Base-by-base conservation (phyloP, 2,888 invertebrate species). In the Caenorhabditis sinica region DNA sequence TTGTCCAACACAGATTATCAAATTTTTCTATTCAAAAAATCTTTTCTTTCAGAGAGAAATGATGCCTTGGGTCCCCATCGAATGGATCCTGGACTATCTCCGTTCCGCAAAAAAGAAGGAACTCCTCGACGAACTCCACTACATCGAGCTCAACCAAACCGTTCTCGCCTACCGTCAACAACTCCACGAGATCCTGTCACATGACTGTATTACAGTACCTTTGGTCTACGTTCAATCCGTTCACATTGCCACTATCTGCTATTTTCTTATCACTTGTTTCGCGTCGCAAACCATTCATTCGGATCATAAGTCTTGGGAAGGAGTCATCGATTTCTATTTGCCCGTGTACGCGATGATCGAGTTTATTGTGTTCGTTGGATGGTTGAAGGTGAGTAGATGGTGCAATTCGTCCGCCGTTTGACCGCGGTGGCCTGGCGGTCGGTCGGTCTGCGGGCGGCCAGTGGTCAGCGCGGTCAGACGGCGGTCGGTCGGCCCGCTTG, bases 181-280 rank as follows among this genome's bases (percentile, higher is more conserved):
- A 20, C 86, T 90, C 36, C 87, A 89, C 74, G 89, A 89, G 45
- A 85, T 90, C 9, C 83, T 87, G 23, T 86, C 86, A 11, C 88
- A 86, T 75, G 90, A 90, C 65, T 89, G 79, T 65, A 85, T 90
- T 30, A 88, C 84, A 58, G 85, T 89, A 11, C 90, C 89, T 30
- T 60, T 90, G 15, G 89, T 88, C 17, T 89, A 89, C 53, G 86
- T 88, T 0, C 90, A 90, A 66, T 85, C 86, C 0, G 89, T 88
- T 2, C 86, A 87, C 45, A 83, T 88, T 6, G 80, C 85, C 40
- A 84, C 86, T 6, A 73, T 87, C 33, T 71, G 83, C 53, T 89
- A 88, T 69, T 89, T 89, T 68, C 17, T 85, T 2, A 80, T 88
- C 51, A 66, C 69, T 6, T 83, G 86, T n/a, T 33, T 89, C 63